Base-by-base conservation (phyloP, 2,113 vertebrate species). In the Phoxinus phoxinus region DNA sequence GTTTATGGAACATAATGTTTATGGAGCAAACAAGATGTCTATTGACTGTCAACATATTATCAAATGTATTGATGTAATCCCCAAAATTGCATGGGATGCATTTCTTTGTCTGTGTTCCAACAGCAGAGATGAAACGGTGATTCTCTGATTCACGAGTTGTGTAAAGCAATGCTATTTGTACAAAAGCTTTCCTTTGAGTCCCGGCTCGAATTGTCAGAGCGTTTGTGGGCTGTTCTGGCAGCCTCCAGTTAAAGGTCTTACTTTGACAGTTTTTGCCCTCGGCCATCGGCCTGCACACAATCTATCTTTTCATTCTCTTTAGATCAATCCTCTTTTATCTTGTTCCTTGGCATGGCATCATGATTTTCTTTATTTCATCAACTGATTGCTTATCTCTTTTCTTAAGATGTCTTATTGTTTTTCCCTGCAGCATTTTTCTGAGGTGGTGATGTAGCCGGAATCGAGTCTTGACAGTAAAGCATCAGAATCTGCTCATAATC, bases 231-330 rank as follows among this genome's bases (percentile, higher is more conserved):
- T 91, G 93, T 93, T 92, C 92, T 91, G 90, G 91, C 90, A 92
- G 92, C 90, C 90, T 88, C 86, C 86, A 92, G 91, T 92, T 93
- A 92, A 93, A 94, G 91, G 91, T 93, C 90, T 91, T 88, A 89
- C 91, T 93, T 92, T 93, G 93, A 94, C 92, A 94, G 91, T 90
- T 89, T 90, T 93, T 58, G 90, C 93, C 92, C 81, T 78, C 10
- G 91, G 88, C 74, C 77, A 80, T 78, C 56, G 71, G 53, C 56
- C 83, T 75, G 63, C 84, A 67, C 84, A 74, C 89, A 72, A 89
- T 88, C 83, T 84, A 56, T 72, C 59, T 82, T 6, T 74, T 63
- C 65, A 27, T 58, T 48, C 59, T 35, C 69, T 76, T 63, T 21
- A 79, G 41, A 58, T 83, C 72, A 73, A 46, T 17, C 21, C 56